These are phyloP conservation scores for Lycocorax pyrrhopterus DNA, from an alignment of 2,113 vertebrate species.

Conservation along the genomic window DNA sequence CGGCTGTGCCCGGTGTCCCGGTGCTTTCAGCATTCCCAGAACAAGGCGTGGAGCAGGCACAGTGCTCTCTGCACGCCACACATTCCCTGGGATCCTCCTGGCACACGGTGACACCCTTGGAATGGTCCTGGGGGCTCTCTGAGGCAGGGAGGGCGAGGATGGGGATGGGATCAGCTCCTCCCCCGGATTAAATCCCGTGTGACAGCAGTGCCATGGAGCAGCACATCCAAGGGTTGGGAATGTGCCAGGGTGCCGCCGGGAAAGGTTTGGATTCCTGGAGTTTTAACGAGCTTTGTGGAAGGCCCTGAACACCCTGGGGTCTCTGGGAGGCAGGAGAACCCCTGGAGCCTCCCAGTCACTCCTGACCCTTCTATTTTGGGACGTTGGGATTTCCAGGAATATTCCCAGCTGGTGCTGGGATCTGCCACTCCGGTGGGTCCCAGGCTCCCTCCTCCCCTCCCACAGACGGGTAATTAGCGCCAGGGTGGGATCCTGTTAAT, in stretches of 20 bases:
- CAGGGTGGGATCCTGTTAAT: neutral
- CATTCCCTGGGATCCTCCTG: neutral
- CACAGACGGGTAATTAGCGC: neutral
- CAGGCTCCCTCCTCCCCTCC: neutral
- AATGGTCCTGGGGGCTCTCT: neutral
- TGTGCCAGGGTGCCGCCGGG: accelerated
- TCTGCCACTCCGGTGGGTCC: accelerated
- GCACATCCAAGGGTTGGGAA: neutral
- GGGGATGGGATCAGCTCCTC: neutral
- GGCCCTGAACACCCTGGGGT: neutral
- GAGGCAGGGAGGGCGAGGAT: accelerated
- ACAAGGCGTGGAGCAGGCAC: accelerated
- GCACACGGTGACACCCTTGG: accelerated
- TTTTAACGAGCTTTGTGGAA: neutral
- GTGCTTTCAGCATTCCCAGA: neutral
- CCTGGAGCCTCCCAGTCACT: accelerated
- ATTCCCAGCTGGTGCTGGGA: neutral
- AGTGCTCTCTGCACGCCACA: accelerated
- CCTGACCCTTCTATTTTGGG: accelerated
- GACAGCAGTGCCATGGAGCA: neutral
- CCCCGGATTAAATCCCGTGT: accelerated
- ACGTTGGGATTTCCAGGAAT: accelerated
- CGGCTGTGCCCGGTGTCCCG: accelerated
- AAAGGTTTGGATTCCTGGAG: neutral
- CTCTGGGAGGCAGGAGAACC: neutral